Percentiles rank a stretch among this genome's conserved stretches.
Conservation (phyloP, 2,113 vertebrate species). For the Caracal caracal region DNA sequence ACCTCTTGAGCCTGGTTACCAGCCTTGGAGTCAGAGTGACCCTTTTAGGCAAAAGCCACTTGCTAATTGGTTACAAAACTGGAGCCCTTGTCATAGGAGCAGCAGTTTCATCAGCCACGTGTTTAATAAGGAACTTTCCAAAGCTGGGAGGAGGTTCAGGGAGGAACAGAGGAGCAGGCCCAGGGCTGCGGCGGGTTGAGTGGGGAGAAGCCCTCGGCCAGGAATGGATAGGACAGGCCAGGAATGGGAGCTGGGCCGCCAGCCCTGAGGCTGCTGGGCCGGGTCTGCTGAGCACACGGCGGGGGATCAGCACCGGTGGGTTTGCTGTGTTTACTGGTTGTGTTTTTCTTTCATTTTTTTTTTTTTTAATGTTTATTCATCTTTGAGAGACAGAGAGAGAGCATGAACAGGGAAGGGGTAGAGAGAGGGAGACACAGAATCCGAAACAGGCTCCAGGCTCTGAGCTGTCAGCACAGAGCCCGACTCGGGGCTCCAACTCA, state of each 20-base stretch:
- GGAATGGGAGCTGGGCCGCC: background rate
- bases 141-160: background rate
- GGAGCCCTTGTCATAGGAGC: background rate
- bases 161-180: background rate
- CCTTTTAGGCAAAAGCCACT: background rate
- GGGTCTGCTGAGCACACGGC: background rate
- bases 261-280: background rate
- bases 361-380: too few species aligned
- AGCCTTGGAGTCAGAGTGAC: background rate
- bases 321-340: background rate
- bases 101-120: background rate
- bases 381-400: too few species aligned
- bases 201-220: background rate
- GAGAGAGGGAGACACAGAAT: too few species aligned
- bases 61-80: background rate
- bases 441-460: too few species aligned
- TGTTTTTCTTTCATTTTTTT: too few species aligned
- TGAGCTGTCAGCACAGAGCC: too few species aligned
- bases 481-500: fast-evolving
- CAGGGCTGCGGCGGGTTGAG: background rate
- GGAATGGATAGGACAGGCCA: too few species aligned
- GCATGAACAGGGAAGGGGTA: too few species aligned
- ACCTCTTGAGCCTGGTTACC: background rate
- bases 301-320: background rate
- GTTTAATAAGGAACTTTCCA: background rate